Base-by-base conservation (phyloP, 2,113 vertebrate genomes). In the Mungos mungo region DNA sequence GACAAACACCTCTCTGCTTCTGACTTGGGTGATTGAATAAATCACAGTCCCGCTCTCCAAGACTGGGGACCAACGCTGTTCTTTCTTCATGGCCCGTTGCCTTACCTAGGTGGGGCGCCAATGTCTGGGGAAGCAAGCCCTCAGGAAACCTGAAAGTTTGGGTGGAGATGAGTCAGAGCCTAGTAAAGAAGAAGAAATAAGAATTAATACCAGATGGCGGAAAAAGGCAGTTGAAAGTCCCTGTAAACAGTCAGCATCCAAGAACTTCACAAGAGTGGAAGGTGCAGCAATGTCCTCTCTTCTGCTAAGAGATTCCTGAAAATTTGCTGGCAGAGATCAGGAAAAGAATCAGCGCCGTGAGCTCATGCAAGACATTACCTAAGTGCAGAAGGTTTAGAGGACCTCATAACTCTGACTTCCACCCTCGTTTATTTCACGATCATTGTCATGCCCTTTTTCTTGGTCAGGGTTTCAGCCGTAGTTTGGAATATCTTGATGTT, bases 121-220 rank as follows among this genome's bases (percentile, higher is more conserved):
- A 23, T 0, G 0, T 95, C 89, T 96, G 72, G 92, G 74, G 52
- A 72, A 57, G 23, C 33, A 41, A 18, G 33, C 71, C 89, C 80
- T 90, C 27, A 68, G 92, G 87, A 93, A 96, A 92, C 74, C 57
- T 33, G 41, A 87, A 76, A 38, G 47, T 93, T 90, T 92, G 84
- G 65, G 33, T 21, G 23, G 69, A 83, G 79, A 96, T 98, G 97
- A 96, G 89, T 98, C 97, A 96, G 79, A 97, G 38, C 38, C 71
- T 54, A 31, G 29, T 66, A 76, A 84, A 84, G 33, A 74, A 88
- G 60, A 79, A 96, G 79, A 65, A 96, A 81, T 81, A 85, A 77
- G 97, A 94, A 96, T 65, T 38, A 98, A 93, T 76, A 76, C 72
- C 97, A 96, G 95, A 81, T 93, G 82, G n/a, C 18, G 21, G 7